These are phyloP conservation scores for Carassius carassius DNA, from an alignment of 2,113 vertebrate species.

Conservation along the genomic window DNA sequence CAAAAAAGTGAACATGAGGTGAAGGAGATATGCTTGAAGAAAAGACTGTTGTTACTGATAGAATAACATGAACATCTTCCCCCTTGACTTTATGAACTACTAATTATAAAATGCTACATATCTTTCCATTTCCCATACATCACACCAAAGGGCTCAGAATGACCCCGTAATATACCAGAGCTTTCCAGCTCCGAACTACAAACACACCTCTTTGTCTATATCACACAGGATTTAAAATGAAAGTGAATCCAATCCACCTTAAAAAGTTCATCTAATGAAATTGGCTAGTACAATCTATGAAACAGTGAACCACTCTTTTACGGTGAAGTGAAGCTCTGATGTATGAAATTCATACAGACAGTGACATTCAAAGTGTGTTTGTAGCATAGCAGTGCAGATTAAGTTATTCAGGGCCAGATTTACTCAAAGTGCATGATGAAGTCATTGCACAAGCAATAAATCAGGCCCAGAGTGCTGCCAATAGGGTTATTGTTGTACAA, in stretches of 20 bases:
- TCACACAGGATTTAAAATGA: slow-evolving; percentile 47
- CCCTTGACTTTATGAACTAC: not conserved
- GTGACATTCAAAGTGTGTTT: slow-evolving; percentile 39
- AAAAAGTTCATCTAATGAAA: not conserved
- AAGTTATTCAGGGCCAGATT: not conserved
- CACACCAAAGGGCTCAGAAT: not conserved
- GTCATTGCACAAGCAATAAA: slow-evolving; percentile 32
- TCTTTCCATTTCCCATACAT: not conserved
- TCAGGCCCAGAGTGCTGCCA: not conserved
- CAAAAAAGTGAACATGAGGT: not conserved
- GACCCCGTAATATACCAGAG: not conserved
- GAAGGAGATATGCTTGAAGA: not conserved
- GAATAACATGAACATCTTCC: not conserved
- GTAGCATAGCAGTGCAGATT: slow-evolving; percentile 22
- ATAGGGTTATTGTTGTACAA: slow-evolving; percentile 5
- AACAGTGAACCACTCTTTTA: slow-evolving; percentile 10
- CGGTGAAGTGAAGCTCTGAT: slow-evolving; percentile 1
- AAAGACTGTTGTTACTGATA: not conserved
- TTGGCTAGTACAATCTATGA: not conserved
- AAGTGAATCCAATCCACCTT: slow-evolving; percentile 7
- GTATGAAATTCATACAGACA: slow-evolving; percentile 25
- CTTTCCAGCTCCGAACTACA: not conserved
- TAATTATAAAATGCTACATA: slow-evolving; percentile 1
- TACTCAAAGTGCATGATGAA: not conserved
- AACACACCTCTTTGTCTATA: slow-evolving; percentile 13